phyloP scores from a whole-genome alignment of 2,797 vertebrate species.

The Poecilia gillii region DNA sequence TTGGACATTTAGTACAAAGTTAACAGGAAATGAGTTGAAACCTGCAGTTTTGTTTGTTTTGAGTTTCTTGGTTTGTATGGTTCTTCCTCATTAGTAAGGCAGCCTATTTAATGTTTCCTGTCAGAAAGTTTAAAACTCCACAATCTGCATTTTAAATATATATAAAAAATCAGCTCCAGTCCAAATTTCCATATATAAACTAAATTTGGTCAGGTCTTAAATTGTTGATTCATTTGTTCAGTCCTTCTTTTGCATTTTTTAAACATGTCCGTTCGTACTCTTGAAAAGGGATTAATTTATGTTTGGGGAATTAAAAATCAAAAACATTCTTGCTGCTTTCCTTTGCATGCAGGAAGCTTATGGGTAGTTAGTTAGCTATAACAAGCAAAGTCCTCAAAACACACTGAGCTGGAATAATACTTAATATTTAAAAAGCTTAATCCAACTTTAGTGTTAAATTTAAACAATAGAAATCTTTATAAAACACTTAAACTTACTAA shows the following conservation, averaged over 20 bases:
- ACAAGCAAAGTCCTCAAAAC: neutral
- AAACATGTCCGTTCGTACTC: neutral
- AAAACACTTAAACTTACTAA: neutral
- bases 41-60: neutral
- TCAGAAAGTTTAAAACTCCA: neutral
- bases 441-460: neutral
- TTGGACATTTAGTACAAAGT: neutral
- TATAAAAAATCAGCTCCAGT: neutral
- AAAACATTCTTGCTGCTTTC: neutral
- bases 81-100: neutral
- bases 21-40: neutral
- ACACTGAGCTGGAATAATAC: neutral
- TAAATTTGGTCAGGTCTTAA: neutral
- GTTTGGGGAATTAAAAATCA: neutral
- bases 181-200: neutral
- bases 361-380: neutral
- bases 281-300: neutral
- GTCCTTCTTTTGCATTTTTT: neutral
- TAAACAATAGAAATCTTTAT: neutral
- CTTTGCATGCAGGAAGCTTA: neutral
- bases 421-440: neutral
- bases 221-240: neutral
- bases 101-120: neutral
- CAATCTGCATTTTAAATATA: neutral
- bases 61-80: neutral